These are phyloP conservation scores for Molanna angustata DNA, from an alignment of 2,888 invertebrate genomes.

Conservation along the genomic window DNA sequence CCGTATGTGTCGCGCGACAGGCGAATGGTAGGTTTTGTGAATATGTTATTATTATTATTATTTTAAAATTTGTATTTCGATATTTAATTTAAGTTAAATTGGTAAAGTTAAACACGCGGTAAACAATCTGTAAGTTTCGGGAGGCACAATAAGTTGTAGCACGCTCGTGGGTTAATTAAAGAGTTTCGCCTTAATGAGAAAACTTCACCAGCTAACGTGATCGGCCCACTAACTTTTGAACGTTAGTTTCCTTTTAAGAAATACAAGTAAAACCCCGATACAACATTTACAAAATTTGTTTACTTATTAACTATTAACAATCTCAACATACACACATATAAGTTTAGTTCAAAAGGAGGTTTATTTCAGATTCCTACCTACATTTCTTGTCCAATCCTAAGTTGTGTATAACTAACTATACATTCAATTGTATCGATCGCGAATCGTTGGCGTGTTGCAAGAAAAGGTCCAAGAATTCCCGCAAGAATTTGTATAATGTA, in stretches of 20 bases:
- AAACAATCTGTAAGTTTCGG: constrained; percentile 7
- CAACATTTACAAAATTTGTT: not conserved
- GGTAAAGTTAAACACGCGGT: constrained; percentile 20
- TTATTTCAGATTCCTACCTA: no score
- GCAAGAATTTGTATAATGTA: no score
- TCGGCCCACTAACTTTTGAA: constrained; percentile 12
- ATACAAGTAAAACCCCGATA: not conserved
- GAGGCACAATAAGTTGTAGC: constrained; percentile 21
- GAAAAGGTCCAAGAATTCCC: no score
- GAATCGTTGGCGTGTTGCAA: no score
- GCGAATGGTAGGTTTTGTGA: no score
- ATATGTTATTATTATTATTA: not conserved
- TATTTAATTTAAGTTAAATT: constrained; percentile 27
- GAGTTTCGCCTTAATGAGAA: constrained; percentile 26
- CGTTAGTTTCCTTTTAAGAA: constrained; percentile 6
- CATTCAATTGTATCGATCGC: no score
- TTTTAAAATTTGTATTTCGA: constrained; percentile 8
- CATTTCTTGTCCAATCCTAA: no score
- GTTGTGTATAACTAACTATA: no score
- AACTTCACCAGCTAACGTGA: constrained; percentile 17
- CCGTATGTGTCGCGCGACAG: no score
- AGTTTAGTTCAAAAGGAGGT: no score
- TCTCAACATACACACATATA: no score
- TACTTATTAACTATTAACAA: no score
- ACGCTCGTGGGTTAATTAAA: constrained; percentile 27